Evolutionary conservation across 2,797 vertebrate genomes (phyloP), one percentile per base, ranked within the genome.

Genomic region (Schizopygopsis malacanthus): DNA sequence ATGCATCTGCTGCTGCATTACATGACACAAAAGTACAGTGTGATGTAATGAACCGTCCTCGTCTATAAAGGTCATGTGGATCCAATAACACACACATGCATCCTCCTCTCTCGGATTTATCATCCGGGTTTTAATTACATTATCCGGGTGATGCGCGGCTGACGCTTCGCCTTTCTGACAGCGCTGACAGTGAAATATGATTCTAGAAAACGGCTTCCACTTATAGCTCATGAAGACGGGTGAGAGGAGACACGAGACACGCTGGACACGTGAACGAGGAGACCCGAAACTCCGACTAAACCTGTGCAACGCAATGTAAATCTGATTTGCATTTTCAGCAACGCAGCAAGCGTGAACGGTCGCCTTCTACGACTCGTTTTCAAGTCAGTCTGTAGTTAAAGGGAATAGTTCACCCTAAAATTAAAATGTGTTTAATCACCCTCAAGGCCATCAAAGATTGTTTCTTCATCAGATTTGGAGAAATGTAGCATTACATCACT

Each of bases 151-250:
- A 91, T 89, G 88, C 86, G 88, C 79, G 41, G 39, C 16, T 11
- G 86, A 81, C 89, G 88, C 89, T 89, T 89, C 77, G 77, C 93
- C 89, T 86, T 88, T 88, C 89, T 72, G 28, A 86, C 90, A 86
- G 91, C 90, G 89, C 91, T 92, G 93, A 89, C 90, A 69, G 89
- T 85, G 91, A 93, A 92, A 94, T 88, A 84, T 87, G 90, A 93
- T 89, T 92, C 92, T 87, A 84, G 81, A 54, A 87, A 86, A 63
- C 52, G 1, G 88, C 59, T 82, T 91, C 93, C 89, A 90, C 92
- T 90, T 95, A 94, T 93, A 94, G 93, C 90, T 41, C 90, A 92
- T 92, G 92, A 93, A 93, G 89, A 61, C 80, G 50, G 88, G 91
- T 83, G 90, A 92, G 83, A 84, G 71, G 83, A 86, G 82, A 83